Base-by-base conservation (phyloP, 2,797 vertebrate species). In the Rallus crepitans region DNA sequence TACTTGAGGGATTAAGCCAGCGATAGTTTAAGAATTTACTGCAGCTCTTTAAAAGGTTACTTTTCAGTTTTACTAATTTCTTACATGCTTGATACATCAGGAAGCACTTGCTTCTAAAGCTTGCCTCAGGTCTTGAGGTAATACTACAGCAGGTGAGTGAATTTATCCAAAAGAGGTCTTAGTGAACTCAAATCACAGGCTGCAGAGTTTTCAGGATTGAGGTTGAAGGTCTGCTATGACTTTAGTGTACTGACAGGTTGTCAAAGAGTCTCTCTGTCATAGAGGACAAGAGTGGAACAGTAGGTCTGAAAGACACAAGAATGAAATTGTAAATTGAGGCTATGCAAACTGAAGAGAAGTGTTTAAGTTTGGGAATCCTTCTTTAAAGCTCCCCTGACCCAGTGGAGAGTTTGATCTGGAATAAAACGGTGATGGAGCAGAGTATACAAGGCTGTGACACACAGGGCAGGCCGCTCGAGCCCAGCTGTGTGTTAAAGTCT, bases 11-110 rank as follows among this genome's bases (percentile, higher is more conserved):
- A 91, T 92, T 93, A 94, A 89, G 68, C 33, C 53, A 77, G 33
- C 28, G 27, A 89, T 81, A 96, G 33, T 94, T 85, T 79, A 90
- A 79, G 66, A 82, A 84, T 73, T 87, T 87, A 82, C 75, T 77
- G 78, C 24, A 87, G 40, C 12, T 75, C 75, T 68, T 87, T 68
- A 84, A 70, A 90, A 61, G 48, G 24, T 69, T 93, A 75, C 60
- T 70, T 94, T 68, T 64, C 23, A 12, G 45, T 82, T 96, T 93
- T 82, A 78, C 65, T 79, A 33, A 57, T 16, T 5, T 17, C 47
- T 95, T 82, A 72, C 23, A 56, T 2, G 12, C 47, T 75, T 48
- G 71, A 55, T 57, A 45, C 13, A 65, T 39, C 37, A 90, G 79
- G 24, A 87, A 91, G 33, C n/a, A 13, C 31, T 56, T 84, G 31